Conservation (phyloP, 1,140 invertebrate genomes). For the Lycorma delicatula region DNA sequence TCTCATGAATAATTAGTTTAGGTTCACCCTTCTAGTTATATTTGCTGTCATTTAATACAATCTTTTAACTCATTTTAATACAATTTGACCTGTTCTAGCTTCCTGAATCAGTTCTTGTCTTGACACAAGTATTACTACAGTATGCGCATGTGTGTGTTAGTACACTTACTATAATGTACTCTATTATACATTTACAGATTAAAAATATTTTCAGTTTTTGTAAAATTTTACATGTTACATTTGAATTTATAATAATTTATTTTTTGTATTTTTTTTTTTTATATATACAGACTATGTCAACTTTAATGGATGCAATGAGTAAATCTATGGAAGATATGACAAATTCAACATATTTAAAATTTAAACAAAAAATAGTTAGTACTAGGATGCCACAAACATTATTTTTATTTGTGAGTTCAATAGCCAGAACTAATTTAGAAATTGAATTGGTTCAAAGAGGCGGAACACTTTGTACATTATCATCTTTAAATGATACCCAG, state of each 20-base stretch:
- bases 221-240: conserved; percentile 10
- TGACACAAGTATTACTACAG: too few relatives aligned
- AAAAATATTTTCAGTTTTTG: not conserved
- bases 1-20: too few relatives aligned
- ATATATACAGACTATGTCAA: conserved; percentile 45
- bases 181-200: conserved; percentile 13
- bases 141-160: too few relatives aligned
- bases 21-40: too few relatives aligned
- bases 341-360: conserved; percentile 59
- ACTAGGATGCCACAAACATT: conserved; percentile 58
- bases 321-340: conserved; percentile 93
- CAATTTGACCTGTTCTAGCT: too few relatives aligned
- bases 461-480: conserved; percentile 54
- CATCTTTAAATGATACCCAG: conserved; percentile 42
- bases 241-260: not conserved
- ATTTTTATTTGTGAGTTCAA: conserved; percentile 82
- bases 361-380: conserved; percentile 42
- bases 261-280: conserved; percentile 9
- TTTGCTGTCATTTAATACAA: too few relatives aligned
- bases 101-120: too few relatives aligned
- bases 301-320: conserved; percentile 66
- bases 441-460: conserved; percentile 81
- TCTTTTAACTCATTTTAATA: too few relatives aligned
- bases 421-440: conserved; percentile 87
- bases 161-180: too few relatives aligned